Evolutionary conservation across 2,113 vertebrate species (phyloP).

Genomic region (Pseudolaguvia tuberculata): DNA sequence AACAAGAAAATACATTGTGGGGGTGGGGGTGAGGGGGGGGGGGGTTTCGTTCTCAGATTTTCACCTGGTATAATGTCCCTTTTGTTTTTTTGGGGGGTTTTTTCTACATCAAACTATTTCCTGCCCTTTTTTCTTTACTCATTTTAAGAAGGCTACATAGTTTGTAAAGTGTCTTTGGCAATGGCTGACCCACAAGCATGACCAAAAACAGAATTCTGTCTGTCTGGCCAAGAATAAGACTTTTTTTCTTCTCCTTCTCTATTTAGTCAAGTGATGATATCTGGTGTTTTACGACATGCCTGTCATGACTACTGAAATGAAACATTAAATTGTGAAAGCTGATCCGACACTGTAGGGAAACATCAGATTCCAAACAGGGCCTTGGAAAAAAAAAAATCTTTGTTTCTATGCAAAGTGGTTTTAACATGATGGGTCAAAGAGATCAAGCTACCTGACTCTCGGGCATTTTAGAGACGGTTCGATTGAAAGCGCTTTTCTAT

Average conservation of each 20-base stretch:
- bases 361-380: not conserved
- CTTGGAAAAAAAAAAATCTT: not conserved
- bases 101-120: constrained; percentile 48
- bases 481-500: not conserved
- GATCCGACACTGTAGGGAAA: constrained; percentile 26
- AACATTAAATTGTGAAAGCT: constrained; percentile 15
- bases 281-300: constrained; percentile 44
- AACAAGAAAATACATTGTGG: not conserved
- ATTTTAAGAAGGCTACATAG: constrained; percentile 46
- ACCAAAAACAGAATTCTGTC: constrained; percentile 42
- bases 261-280: constrained; percentile 38
- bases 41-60: constrained; percentile 1
- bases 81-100: constrained; percentile 64
- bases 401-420: not conserved
- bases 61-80: constrained; percentile 45
- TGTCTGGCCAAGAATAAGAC: constrained; percentile 37
- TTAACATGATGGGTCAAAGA: constrained; percentile 3
- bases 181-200: constrained; percentile 42
- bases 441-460: constrained; percentile 2
- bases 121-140: constrained; percentile 29
- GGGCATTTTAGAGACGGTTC: not conserved
- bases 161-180: constrained; percentile 60
- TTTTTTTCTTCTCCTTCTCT: not conserved
- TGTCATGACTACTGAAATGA: constrained; percentile 28
- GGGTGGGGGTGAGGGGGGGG: too few relatives aligned